Evolutionary conservation across 2,888 invertebrate species (phyloP).

Genomic region (Hypena proboscidalis): DNA sequence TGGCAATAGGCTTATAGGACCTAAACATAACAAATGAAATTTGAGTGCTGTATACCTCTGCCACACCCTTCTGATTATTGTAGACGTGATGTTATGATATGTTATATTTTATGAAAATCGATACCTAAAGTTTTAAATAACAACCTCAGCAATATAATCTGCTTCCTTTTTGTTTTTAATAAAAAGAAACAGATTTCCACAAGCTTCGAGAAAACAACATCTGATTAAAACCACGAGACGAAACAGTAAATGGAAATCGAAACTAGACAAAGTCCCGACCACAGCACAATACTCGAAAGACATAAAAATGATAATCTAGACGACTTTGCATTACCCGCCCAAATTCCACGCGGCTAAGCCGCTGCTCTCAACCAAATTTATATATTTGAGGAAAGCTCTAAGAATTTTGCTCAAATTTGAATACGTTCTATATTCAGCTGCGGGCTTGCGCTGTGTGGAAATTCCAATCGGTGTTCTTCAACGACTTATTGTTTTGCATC

Average conservation of each 20-base stretch:
- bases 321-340: constrained; percentile 11
- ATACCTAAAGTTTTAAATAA: too few relatives aligned
- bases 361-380: constrained; percentile 13
- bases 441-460: constrained; percentile 14
- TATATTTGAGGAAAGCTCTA: constrained; percentile 12
- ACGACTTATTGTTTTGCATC: constrained; percentile 21
- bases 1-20: too few relatives aligned
- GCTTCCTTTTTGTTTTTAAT: too few relatives aligned
- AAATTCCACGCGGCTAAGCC: constrained; percentile 12
- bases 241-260: constrained; percentile 2
- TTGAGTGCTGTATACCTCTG: too few relatives aligned
- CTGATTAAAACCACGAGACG: too few relatives aligned
- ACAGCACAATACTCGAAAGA: background rate
- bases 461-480: constrained; percentile 4
- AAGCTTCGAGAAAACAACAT: too few relatives aligned
- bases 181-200: too few relatives aligned
- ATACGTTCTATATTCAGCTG: constrained; percentile 23
- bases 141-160: too few relatives aligned
- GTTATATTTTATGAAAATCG: too few relatives aligned
- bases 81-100: too few relatives aligned
- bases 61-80: too few relatives aligned
- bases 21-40: too few relatives aligned
- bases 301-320: constrained; percentile 12
- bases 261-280: background rate
- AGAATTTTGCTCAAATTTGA: constrained; percentile 17